Percentiles rank a stretch among this genome's conserved stretches.
These are phyloP conservation scores for Gorsachius goisagi DNA, from an alignment of 2,113 vertebrate species.

Conservation along the genomic window DNA sequence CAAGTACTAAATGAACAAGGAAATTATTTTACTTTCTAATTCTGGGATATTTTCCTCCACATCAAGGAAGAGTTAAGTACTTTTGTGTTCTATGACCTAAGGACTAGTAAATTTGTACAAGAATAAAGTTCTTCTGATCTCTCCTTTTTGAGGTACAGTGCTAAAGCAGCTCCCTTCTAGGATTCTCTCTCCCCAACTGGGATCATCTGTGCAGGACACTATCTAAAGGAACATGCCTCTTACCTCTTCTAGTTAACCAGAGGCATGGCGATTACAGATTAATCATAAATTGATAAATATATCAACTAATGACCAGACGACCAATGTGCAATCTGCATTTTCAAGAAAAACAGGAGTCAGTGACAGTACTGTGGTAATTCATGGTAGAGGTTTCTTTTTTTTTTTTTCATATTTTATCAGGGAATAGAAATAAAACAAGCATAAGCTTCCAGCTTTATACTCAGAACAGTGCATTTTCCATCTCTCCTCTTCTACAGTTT, in stretches of 20 bases:
- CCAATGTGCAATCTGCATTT: background rate
- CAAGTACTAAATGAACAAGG: background rate
- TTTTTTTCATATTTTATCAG: background rate
- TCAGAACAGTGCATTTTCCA: background rate
- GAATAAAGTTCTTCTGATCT: background rate
- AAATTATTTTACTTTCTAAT: background rate
- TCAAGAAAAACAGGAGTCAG: background rate
- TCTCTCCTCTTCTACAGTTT: background rate
- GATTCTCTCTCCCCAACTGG: background rate
- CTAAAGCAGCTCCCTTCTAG: background rate
- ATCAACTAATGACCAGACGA: background rate
- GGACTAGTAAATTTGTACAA: background rate
- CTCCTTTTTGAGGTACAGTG: background rate
- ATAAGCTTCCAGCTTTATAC: background rate
- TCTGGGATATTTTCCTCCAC: background rate
- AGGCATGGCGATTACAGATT: background rate
- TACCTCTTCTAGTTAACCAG: background rate
- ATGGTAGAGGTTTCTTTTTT: background rate
- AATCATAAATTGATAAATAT: background rate
- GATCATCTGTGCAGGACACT: background rate
- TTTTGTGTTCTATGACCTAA: background rate
- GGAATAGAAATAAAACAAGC: background rate
- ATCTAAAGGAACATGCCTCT: background rate
- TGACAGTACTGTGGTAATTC: background rate
- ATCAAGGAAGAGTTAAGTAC: background rate